Conservation (phyloP, 2,888 invertebrate genomes). For the Antheraea yamamai region DNA sequence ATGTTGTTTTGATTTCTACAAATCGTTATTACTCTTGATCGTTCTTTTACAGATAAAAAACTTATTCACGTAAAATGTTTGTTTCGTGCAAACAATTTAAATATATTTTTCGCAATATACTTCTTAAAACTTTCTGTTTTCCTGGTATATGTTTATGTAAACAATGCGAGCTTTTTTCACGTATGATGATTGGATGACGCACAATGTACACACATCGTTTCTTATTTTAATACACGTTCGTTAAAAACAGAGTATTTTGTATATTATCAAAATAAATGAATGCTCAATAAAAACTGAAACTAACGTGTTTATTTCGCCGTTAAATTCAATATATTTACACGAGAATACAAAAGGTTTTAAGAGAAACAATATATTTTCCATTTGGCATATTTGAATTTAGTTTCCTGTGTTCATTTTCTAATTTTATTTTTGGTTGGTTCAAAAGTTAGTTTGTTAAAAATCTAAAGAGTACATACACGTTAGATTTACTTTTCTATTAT, state of each 20-base stretch:
- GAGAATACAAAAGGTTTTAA: background rate
- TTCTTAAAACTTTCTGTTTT: background rate
- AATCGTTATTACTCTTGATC: background rate
- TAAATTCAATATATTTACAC: background rate
- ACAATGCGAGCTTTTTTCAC: background rate
- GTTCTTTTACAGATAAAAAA: background rate
- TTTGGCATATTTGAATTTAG: background rate
- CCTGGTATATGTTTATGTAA: slow-evolving; percentile 7
- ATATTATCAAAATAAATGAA: background rate
- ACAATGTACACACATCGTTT: background rate
- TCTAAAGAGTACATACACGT: no score
- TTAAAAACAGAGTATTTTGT: background rate
- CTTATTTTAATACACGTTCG: background rate
- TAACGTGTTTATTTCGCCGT: background rate
- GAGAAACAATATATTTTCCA: background rate
- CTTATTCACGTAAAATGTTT: background rate
- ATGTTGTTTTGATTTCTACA: background rate
- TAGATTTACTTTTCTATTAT: no score
- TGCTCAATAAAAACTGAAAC: background rate
- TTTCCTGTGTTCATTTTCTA: background rate
- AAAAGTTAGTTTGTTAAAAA: no score
- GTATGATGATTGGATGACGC: background rate
- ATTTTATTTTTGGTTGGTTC: no score
- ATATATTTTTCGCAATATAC: background rate
- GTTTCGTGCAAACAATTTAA: background rate